Evolutionary conservation across 2,888 invertebrate species (phyloP).

Genomic region (Ochropleura plecta): DNA sequence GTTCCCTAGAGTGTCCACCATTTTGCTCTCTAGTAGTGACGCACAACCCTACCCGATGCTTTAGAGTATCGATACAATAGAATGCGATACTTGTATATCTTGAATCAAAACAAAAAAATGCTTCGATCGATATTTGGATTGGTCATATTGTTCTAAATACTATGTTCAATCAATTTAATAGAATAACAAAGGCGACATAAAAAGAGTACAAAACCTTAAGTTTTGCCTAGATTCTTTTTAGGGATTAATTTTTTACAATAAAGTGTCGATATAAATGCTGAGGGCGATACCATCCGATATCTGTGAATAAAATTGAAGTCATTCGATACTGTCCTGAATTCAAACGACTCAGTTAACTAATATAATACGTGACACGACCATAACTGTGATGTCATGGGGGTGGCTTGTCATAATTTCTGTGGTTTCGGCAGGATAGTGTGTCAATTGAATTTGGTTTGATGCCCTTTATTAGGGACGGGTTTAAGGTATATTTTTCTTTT

Average conservation of each 20-base stretch:
- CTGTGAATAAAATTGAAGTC: not conserved
- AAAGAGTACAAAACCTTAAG: not conserved
- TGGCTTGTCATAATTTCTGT: constrained; percentile 28
- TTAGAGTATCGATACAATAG: not conserved
- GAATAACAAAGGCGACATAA: not conserved
- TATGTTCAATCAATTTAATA: not conserved
- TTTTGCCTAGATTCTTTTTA: no score
- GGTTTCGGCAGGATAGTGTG: constrained; percentile 2
- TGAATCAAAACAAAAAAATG: not conserved
- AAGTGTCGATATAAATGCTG: not conserved
- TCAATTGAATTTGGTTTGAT: constrained; percentile 22
- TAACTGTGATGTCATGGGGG: constrained; percentile 39
- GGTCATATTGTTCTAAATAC: not conserved
- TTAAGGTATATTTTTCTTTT: not conserved
- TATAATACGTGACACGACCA: constrained; percentile 48
- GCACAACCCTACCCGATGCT: not conserved
- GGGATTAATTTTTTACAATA: not conserved
- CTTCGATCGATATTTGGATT: not conserved
- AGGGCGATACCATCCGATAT: not conserved
- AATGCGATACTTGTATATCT: not conserved
- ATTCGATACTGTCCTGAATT: not conserved
- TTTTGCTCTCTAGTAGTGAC: constrained; percentile 42
- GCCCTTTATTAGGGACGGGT: not conserved
- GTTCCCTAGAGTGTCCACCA: constrained; percentile 43
- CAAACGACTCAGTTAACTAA: constrained; percentile 36